Conservation (phyloP, 2,888 invertebrate species). For the Serrognathus titanus region DNA sequence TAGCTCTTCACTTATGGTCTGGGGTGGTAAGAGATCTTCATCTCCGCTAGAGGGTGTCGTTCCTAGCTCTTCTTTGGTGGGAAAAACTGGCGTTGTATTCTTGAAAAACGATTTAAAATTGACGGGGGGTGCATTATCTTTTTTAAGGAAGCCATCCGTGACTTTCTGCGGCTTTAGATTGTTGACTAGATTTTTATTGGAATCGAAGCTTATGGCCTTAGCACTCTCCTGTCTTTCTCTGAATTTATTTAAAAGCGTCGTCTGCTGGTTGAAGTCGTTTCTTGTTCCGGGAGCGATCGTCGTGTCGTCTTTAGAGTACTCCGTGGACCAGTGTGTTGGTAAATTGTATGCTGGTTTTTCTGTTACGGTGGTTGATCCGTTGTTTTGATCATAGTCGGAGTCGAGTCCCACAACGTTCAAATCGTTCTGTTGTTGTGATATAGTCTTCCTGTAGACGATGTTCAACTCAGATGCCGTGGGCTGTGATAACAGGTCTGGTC, state of each 20-base stretch:
- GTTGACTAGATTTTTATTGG: slow-evolving; percentile 6
- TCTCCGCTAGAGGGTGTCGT: slow-evolving; percentile 12
- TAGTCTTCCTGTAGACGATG: slow-evolving; percentile 34
- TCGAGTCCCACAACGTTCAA: slow-evolving; percentile 51
- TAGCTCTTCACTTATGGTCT: background rate
- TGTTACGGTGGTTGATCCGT: slow-evolving; percentile 42
- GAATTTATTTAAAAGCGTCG: background rate
- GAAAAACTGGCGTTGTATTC: slow-evolving; percentile 16
- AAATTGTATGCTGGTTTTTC: slow-evolving; percentile 53
- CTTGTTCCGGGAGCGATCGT: background rate
- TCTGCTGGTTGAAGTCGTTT: background rate
- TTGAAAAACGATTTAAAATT: slow-evolving; percentile 17
- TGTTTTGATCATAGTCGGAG: slow-evolving; percentile 47
- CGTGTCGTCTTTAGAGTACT: slow-evolving; percentile 30
- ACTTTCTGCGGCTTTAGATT: slow-evolving; percentile 3
- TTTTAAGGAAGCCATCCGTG: slow-evolving; percentile 2
- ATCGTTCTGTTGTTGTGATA: slow-evolving; percentile 16
- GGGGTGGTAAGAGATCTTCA: slow-evolving; percentile 9
- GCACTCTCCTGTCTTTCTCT: background rate
- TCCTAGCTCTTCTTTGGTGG: slow-evolving; percentile 12
- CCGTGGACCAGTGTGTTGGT: slow-evolving; percentile 57
- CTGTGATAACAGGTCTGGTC: slow-evolving; percentile 64
- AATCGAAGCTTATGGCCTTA: slow-evolving; percentile 10
- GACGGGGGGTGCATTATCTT: background rate
- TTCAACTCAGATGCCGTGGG: slow-evolving; percentile 46